Conservation (phyloP, 2,888 invertebrate species). For the Vandiemenella viatica region DNA sequence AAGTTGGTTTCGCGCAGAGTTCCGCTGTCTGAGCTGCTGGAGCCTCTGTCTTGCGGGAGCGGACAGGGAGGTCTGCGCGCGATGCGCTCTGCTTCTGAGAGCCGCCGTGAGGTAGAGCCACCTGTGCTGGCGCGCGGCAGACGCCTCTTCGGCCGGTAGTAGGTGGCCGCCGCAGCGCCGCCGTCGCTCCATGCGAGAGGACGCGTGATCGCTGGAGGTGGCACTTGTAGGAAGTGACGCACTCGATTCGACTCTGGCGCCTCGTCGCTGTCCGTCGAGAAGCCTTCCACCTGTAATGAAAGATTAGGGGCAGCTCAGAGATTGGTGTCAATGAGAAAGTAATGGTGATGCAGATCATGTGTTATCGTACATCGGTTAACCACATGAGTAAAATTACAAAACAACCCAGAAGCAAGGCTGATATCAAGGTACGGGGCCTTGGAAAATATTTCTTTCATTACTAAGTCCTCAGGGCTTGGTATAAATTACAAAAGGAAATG, state of each 20-base stretch:
- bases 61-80: neutral
- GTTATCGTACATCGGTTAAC: too few species aligned
- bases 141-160: neutral
- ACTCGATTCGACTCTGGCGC: constrained; percentile 12
- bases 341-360: too few species aligned
- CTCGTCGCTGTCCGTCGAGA: constrained; percentile 66
- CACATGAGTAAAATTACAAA: too few species aligned
- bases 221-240: constrained; percentile 6
- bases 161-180: neutral
- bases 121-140: neutral
- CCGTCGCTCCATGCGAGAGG: neutral
- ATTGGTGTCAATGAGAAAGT: too few species aligned
- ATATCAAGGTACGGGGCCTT: too few species aligned
- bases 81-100: neutral
- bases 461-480: too few species aligned
- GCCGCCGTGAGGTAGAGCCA: too few species aligned
- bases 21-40: neutral
- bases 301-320: too few species aligned
- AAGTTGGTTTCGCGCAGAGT: neutral
- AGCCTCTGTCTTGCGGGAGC: neutral
- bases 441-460: too few species aligned
- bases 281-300: constrained; percentile 69
- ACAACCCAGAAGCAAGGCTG: too few species aligned
- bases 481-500: too few species aligned
- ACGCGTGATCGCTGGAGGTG: neutral